phyloP scores from a whole-genome alignment of 2,113 vertebrate species.

The Aepyceros melampus region DNA sequence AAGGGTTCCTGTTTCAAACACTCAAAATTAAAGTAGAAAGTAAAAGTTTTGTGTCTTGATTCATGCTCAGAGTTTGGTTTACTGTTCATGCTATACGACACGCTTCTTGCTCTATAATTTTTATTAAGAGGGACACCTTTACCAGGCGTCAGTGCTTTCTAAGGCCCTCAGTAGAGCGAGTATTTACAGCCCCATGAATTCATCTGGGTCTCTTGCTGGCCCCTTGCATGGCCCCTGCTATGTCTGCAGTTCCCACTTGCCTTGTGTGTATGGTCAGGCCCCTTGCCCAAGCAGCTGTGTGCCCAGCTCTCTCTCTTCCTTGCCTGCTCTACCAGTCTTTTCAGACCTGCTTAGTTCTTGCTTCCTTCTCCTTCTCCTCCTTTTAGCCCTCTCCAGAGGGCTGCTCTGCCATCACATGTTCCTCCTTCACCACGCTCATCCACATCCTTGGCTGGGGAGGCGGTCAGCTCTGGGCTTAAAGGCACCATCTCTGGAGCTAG shows the following conservation, averaged over 20 bases:
- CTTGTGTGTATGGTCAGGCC: not conserved
- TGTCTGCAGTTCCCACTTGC: not conserved
- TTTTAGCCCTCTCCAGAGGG: not conserved
- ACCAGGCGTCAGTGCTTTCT: not conserved
- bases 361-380: not conserved
- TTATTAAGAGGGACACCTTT: not conserved
- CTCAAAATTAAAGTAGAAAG: not conserved
- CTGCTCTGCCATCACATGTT: not conserved
- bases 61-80: not conserved
- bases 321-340: not conserved
- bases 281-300: not conserved
- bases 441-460: not conserved
- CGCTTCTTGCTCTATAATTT: not conserved
- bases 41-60: not conserved
- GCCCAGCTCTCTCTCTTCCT: not conserved
- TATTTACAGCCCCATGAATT: not conserved
- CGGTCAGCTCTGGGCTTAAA: not conserved
- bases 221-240: rapidly evolving
- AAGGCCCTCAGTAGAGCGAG: not conserved
- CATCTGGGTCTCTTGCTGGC: not conserved
- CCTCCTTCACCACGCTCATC: not conserved
- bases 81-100: not conserved
- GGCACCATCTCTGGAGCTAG: not conserved
- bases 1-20: not conserved
- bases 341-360: not conserved